Evolutionary conservation across 2,113 vertebrate genomes (phyloP).

Genomic region (Anthoscopus minutus): DNA sequence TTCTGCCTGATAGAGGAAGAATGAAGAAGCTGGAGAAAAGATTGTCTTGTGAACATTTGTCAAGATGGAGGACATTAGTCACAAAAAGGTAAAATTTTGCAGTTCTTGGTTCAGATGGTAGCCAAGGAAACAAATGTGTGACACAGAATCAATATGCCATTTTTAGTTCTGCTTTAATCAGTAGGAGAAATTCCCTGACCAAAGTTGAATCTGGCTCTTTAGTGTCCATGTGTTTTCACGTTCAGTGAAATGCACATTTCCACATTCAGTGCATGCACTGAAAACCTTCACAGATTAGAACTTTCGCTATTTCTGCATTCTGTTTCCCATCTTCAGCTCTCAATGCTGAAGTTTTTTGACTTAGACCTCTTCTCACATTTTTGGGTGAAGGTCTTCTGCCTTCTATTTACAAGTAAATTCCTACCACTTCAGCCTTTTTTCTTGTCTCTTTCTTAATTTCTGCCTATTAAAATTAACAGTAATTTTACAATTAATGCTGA

Average conservation of each 20-base stretch:
- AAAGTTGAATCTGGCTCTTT: background rate
- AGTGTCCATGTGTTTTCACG: background rate
- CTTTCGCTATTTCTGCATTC: background rate
- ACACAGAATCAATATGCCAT: background rate
- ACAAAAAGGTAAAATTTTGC: conserved; percentile 44
- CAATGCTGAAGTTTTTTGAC: background rate
- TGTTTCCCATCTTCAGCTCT: background rate
- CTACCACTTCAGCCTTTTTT: background rate
- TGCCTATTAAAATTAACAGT: background rate
- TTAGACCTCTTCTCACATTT: background rate
- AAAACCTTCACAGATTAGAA: background rate
- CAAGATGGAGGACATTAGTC: conserved; percentile 39
- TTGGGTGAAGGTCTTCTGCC: background rate
- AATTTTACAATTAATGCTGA: background rate
- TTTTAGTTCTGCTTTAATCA: background rate
- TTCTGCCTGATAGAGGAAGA: conserved; percentile 78
- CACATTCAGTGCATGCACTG: accelerated
- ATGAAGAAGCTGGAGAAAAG: conserved; percentile 72
- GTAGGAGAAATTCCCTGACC: background rate
- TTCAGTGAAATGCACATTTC: no score
- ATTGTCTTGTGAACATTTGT: conserved; percentile 39
- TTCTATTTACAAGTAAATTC: background rate
- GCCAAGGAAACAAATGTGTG: background rate
- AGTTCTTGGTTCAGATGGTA: background rate
- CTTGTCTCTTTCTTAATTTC: background rate